A percentile compares a stretch with the other conserved stretches of the same genome.
phyloP scores from a whole-genome alignment of 2,888 invertebrate genomes.

The Tachina grossa region DNA sequence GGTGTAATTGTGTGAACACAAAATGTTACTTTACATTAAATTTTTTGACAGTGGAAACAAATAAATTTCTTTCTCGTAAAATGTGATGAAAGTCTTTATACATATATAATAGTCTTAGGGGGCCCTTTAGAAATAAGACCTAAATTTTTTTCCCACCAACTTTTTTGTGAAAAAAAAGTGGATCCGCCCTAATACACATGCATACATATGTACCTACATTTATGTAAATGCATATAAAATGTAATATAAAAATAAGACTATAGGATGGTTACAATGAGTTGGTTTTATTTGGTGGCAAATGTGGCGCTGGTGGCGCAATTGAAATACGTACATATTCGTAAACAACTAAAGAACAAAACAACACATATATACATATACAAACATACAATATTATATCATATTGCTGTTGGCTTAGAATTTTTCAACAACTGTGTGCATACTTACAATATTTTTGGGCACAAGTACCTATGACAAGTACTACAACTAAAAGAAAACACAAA shows the following conservation, averaged over 20 bases:
- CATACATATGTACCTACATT: background rate
- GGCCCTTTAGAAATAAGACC: too few relatives aligned
- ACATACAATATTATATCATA: slow-evolving; percentile 19
- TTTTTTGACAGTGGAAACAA: too few relatives aligned
- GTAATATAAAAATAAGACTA: slow-evolving; percentile 18
- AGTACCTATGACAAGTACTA: slow-evolving; percentile 8
- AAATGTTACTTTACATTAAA: too few relatives aligned
- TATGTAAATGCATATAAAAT: background rate
- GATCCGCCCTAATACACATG: background rate
- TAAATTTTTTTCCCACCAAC: too few relatives aligned
- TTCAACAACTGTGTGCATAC: background rate
- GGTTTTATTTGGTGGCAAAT: slow-evolving; percentile 22
- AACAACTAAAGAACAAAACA: slow-evolving; percentile 1
- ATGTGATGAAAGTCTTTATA: too few relatives aligned
- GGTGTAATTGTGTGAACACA: too few relatives aligned
- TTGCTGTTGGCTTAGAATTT: slow-evolving; percentile 33
- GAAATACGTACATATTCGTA: background rate
- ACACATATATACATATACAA: too few relatives aligned
- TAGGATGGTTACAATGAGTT: background rate
- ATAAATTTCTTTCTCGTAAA: too few relatives aligned
- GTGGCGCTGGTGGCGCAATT: slow-evolving; percentile 24
- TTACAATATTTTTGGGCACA: slow-evolving; percentile 1
- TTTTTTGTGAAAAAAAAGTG: too few relatives aligned
- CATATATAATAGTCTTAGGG: too few relatives aligned
- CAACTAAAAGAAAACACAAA: slow-evolving; percentile 16